These are phyloP conservation scores for Notodonta dromedarius DNA, from an alignment of 2,888 invertebrate genomes.

Conservation along the genomic window DNA sequence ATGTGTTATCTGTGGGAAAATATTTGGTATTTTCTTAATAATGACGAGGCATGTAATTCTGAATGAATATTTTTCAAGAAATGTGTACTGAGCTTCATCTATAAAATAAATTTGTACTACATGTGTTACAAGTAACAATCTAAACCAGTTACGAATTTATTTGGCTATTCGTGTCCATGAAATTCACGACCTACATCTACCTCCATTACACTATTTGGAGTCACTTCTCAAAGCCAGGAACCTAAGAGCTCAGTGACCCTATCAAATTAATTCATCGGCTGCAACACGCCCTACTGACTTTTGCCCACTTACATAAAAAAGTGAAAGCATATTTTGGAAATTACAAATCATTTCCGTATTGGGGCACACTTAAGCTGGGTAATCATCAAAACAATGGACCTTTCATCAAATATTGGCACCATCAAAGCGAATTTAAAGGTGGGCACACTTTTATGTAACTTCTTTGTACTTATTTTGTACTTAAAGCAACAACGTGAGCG, in stretches of 20 bases:
- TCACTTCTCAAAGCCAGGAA: not conserved
- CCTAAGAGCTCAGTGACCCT: not conserved
- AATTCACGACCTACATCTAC: too few relatives aligned
- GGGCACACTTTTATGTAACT: too few relatives aligned
- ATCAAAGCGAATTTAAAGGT: too few relatives aligned
- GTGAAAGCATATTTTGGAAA: slow-evolving; percentile 4
- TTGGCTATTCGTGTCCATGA: too few relatives aligned
- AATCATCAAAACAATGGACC: not conserved
- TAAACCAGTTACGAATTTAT: too few relatives aligned
- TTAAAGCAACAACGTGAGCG: too few relatives aligned
- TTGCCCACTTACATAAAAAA: slow-evolving; percentile 5
- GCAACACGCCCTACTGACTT: not conserved
- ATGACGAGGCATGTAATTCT: not conserved
- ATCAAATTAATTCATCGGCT: not conserved
- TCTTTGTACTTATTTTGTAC: too few relatives aligned
- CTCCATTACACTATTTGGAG: not conserved
- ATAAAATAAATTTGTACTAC: too few relatives aligned
- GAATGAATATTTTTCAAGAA: too few relatives aligned
- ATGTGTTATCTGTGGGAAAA: slow-evolving; percentile 15
- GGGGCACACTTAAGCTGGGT: not conserved
- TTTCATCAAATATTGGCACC: not conserved
- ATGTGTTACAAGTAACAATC: too few relatives aligned
- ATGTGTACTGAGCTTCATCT: too few relatives aligned
- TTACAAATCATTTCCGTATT: not conserved
- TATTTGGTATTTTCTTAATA: not conserved